Evolutionary conservation across 2,888 invertebrate genomes (phyloP).

Genomic region (Clivina fossor): DNA sequence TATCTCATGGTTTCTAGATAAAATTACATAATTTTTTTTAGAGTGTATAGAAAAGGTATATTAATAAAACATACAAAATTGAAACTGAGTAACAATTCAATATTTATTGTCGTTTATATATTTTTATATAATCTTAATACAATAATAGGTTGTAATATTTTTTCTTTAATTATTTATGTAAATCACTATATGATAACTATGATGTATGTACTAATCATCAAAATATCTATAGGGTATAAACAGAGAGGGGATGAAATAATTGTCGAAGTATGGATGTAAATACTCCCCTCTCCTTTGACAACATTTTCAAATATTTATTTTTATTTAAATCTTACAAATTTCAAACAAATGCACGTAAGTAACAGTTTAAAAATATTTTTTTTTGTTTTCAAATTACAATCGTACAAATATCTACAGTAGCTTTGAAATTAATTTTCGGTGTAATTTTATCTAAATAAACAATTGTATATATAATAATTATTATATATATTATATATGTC

Average conservation of each 20-base stretch:
- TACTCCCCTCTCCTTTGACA: no score
- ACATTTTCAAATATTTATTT: no score
- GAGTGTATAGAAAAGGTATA: no score
- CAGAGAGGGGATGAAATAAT: no score
- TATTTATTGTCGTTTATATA: slow-evolving; percentile 33
- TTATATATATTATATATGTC: slow-evolving; percentile 18
- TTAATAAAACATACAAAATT: not conserved
- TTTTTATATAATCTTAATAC: slow-evolving; percentile 31
- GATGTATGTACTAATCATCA: no score
- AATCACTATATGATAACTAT: slow-evolving; percentile 26
- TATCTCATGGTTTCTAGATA: no score
- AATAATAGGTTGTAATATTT: slow-evolving; percentile 19
- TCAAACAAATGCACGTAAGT: slow-evolving; percentile 24
- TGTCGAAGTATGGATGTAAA: no score
- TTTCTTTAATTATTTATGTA: slow-evolving; percentile 24
- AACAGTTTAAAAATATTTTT: slow-evolving; percentile 27
- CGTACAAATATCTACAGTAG: slow-evolving; percentile 21
- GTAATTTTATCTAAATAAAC: slow-evolving; percentile 16
- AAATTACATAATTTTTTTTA: no score
- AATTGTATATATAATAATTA: slow-evolving; percentile 22
- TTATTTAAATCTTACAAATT: no score
- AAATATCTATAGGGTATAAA: no score
- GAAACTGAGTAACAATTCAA: slow-evolving; percentile 29
- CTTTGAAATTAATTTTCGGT: no score
- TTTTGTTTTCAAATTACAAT: slow-evolving; percentile 19